Base-by-base conservation (phyloP, 53 echinoderm and acorn worm species). In the Arbacia lixula region DNA sequence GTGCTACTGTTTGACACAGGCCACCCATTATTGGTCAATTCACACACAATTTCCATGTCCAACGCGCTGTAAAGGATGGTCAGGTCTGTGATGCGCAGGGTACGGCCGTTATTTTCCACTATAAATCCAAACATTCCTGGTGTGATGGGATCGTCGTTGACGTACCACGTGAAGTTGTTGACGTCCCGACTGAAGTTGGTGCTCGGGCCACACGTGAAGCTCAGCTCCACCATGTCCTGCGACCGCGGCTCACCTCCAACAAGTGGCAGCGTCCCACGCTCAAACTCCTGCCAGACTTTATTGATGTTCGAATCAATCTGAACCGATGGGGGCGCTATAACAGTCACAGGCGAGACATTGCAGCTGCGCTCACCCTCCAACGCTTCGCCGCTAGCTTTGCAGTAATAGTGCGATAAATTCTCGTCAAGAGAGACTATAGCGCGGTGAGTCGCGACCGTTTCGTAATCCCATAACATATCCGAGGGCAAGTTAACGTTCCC, bases 101-200 rank as follows among this genome's bases (percentile, higher is more conserved):
- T 91, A 49, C 62, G 87, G 6, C 92, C 92, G 25, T 76, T 64
- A 30, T 87, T 84, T 14, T 68, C 89, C n/a, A 90, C 37, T 10
- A 76, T 40, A 68, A 87, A 85, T 34, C 92, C 95, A 10, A 60
- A 55, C 39, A 80, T 92, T 24, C 66, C 68, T 3, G 72, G 20
- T 5, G 29, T 60, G 8, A 95, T 85, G 6, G 69, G 52, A 21
- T 75, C 77, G 21, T 85, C 73, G 58, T 95, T 87, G n/a, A 90
- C 84, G 14, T 89, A 95, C 95, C 95, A 95, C 1, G 95, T 89
- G 71, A 85, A 90, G 62, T 95, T 95, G 12, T 77, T 66, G 34
- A 88, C 38, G 6, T 84, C 85, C 6, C 71, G 76, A 26, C 82
- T 90, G 16, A 82, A 81, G 24, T 93, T 90, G 17, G 87, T 76